Base-by-base conservation (phyloP, 2,113 vertebrate species). In the Mungos mungo region DNA sequence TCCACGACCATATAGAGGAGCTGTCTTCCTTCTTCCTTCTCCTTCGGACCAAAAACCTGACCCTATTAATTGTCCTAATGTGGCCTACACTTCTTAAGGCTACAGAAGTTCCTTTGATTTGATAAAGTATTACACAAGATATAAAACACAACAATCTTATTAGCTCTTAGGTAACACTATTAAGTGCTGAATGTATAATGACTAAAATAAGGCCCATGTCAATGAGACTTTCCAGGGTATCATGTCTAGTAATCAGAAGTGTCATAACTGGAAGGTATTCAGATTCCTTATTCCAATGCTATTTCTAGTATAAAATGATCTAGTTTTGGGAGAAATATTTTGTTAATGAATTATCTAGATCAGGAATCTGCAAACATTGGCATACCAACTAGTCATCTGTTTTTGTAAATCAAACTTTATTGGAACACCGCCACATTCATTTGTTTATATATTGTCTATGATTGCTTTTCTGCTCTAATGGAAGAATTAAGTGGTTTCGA, bases 351-450 rank as follows among this genome's bases (percentile, higher is more conserved):
- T 66, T 52, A 47, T 33, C 33, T 57, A 81, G 35, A 63, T 60
- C 33, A 92, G 35, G 8, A 60, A 89, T 69, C 9, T 85, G 47
- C 52, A 80, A 66, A 79, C 21, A 66, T 50, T 33, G 74, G 18
- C 29, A 50, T 60, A 72, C 29, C 47, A 80, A 15, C 2, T 1
- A 47, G 11, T 72, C 27, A 45, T n/a, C n/a, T 80, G 38, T 80
- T 79, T 71, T 90, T 80, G 33, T 45, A 83, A 94, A 96, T 68
- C 79, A 95, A 66, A 31, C 90, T 93, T 95, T 52, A 57, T 25
- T 86, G 33, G 15, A 72, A 85, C 35, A 33, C 6, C 65, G 18
- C 5, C 8, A 23, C 15, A 35, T 0, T 8, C 45, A 47, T 54
- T 76, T 94, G 35, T 81, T 94, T 77, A 79, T 23, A 27, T 71